These are phyloP conservation scores for Patiria pectinifera DNA, from an alignment of 53 echinoderm and acorn worm species.

Conservation along the genomic window DNA sequence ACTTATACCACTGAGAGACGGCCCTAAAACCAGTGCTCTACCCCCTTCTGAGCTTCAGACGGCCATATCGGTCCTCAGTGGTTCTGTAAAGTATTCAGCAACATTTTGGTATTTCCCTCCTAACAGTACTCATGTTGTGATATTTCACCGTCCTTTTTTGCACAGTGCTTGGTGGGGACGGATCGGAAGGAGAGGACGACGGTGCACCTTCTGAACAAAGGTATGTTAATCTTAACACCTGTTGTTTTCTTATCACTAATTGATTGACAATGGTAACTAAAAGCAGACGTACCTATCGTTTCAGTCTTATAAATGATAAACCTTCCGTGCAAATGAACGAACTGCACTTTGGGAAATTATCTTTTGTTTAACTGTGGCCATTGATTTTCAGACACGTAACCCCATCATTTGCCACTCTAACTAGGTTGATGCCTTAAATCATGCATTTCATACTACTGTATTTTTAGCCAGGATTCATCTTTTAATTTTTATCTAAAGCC, in stretches of 20 bases:
- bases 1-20: neutral
- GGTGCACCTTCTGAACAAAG: constrained; percentile 22
- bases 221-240: neutral
- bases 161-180: constrained; percentile 41
- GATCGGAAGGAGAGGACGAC: constrained; percentile 1
- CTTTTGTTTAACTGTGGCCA: no score
- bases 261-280: neutral
- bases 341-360: no score
- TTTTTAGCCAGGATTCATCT: no score
- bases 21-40: neutral
- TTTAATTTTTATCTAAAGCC: no score
- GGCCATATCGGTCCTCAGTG: neutral
- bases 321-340: no score
- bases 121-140: neutral
- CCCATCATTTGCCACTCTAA: no score
- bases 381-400: no score
- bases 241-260: neutral
- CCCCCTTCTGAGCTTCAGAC: neutral
- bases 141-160: neutral
- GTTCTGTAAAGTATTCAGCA: neutral
- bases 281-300: no score
- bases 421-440: no score
- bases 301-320: no score
- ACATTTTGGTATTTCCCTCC: neutral
- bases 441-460: no score